Percentiles rank a stretch among this genome's conserved stretches.
These are phyloP conservation scores for Eclectus roratus DNA, from an alignment of 2,113 vertebrate genomes.

Conservation along the genomic window DNA sequence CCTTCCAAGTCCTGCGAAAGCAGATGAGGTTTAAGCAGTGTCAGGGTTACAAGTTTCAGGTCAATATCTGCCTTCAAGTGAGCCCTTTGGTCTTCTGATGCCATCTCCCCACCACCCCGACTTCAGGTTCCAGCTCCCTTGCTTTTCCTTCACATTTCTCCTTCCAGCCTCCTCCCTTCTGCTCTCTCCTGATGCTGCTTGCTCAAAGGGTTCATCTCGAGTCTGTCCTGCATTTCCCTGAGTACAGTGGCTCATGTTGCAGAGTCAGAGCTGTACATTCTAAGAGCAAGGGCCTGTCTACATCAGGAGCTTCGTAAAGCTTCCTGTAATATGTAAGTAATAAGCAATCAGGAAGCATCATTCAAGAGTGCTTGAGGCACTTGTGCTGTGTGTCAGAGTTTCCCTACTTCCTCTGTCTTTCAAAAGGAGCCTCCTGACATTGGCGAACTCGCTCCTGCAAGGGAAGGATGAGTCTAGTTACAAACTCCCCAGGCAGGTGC, in stretches of 20 bases:
- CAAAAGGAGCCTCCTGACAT: neutral
- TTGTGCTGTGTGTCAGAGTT: neutral
- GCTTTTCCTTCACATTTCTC: neutral
- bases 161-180: neutral
- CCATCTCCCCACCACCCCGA: neutral
- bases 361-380: neutral
- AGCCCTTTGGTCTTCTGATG: neutral
- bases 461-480: neutral
- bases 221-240: neutral
- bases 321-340: neutral
- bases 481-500: neutral
- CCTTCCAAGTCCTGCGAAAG: constrained; percentile 89
- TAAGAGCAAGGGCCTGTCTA: neutral
- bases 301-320: neutral
- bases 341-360: neutral
- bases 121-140: neutral
- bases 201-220: neutral
- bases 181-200: neutral
- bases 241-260: neutral
- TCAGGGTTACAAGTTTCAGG: neutral
- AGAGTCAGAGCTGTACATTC: neutral
- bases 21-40: neutral
- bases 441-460: neutral
- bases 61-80: neutral
- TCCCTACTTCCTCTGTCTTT: neutral